Evolutionary conservation across 2,113 vertebrate species (phyloP).

Genomic region (Peromyscus leucopus): DNA sequence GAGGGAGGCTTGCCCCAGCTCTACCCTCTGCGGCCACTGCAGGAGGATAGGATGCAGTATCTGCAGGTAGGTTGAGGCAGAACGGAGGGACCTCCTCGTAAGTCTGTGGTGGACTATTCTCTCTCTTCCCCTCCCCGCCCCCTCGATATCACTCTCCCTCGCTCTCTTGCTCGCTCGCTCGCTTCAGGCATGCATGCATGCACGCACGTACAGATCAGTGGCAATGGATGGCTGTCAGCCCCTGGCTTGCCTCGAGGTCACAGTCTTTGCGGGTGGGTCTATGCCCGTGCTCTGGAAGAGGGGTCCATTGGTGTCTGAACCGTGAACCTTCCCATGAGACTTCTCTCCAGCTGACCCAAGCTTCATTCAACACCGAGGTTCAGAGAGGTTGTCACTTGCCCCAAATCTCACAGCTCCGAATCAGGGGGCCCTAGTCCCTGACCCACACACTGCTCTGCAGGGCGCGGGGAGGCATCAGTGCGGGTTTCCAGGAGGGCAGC

Average conservation of each 20-base stretch:
- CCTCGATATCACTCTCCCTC: too few relatives aligned
- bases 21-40: slow-evolving; percentile 90
- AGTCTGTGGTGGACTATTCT: neutral
- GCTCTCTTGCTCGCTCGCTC: neutral
- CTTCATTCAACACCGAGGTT: neutral
- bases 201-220: neutral
- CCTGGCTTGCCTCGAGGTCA: neutral
- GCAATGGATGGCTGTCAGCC: neutral
- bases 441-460: neutral
- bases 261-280: neutral
- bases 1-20: slow-evolving; percentile 92
- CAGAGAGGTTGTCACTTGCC: neutral
- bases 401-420: neutral
- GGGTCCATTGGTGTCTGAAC: neutral
- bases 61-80: slow-evolving; percentile 90
- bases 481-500: slow-evolving; percentile 1
- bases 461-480: neutral
- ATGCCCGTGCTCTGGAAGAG: neutral
- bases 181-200: neutral
- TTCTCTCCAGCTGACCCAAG: neutral
- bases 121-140: neutral
- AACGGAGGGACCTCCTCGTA: accelerated
- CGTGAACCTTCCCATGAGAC: neutral
- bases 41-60: slow-evolving; percentile 97
- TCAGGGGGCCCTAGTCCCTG: neutral